Evolutionary conservation across 2,888 invertebrate genomes (phyloP).

Genomic region (Amiota communis): DNA sequence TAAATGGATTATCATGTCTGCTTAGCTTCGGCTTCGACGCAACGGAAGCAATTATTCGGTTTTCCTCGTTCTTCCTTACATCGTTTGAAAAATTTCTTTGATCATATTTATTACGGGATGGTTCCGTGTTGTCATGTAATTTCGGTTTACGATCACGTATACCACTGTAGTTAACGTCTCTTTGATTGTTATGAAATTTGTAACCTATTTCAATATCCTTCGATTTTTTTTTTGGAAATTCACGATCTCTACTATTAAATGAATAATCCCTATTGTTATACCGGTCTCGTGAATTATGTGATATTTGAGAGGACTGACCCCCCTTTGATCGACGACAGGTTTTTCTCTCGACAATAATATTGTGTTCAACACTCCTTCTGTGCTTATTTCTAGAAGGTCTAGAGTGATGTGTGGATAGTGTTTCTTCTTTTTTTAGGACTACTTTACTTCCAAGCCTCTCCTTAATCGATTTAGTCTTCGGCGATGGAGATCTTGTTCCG

Average conservation of each 20-base stretch:
- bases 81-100: neutral
- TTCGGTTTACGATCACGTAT: conserved; percentile 7
- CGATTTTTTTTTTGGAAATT: conserved; percentile 49
- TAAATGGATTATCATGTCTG: conserved; percentile 64
- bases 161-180: conserved; percentile 3
- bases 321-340: conserved; percentile 27
- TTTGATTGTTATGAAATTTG: conserved; percentile 3
- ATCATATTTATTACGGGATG: conserved; percentile 46
- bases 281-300: conserved; percentile 42
- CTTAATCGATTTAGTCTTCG: conserved; percentile 78
- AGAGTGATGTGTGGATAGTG: conserved; percentile 32
- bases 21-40: conserved; percentile 49
- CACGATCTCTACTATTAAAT: conserved; percentile 42
- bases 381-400: conserved; percentile 43
- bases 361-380: conserved; percentile 37
- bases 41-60: conserved; percentile 49
- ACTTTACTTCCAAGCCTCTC: conserved; percentile 82
- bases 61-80: conserved; percentile 40
- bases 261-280: conserved; percentile 21
- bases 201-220: conserved; percentile 30
- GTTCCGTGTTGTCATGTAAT: neutral
- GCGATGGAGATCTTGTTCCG: conserved; percentile 53
- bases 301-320: conserved; percentile 41
- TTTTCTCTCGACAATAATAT: conserved; percentile 9
- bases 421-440: conserved; percentile 50